These are phyloP conservation scores for Leguminivora glycinivorella DNA, from an alignment of 1,140 invertebrate genomes.

Conservation along the genomic window DNA sequence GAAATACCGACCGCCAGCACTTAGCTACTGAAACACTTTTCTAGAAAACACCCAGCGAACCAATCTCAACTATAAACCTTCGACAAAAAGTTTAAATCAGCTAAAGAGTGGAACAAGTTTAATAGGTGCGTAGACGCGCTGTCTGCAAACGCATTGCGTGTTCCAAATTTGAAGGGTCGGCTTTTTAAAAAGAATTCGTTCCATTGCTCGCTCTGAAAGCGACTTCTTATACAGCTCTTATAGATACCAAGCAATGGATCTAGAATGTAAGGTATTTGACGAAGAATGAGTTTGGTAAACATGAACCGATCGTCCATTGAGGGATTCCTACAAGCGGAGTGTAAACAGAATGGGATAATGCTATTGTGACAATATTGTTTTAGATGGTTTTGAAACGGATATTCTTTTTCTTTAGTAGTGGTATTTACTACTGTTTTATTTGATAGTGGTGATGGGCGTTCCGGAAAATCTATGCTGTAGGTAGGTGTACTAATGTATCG, in stretches of 20 bases:
- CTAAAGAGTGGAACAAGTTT: background rate
- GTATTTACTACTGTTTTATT: background rate
- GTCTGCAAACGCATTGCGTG: background rate
- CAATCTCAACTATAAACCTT: background rate
- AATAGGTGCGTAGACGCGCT: slow-evolving; percentile 2
- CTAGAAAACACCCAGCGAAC: background rate
- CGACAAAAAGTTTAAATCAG: background rate
- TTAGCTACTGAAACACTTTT: slow-evolving; percentile 6
- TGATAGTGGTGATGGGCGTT: background rate
- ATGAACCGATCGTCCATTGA: background rate
- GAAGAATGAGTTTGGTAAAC: background rate
- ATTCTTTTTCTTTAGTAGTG: slow-evolving; percentile 1
- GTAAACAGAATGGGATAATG: slow-evolving; percentile 2
- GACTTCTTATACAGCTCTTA: background rate
- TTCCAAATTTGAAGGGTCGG: background rate
- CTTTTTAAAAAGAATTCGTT: background rate
- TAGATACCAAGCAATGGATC: background rate
- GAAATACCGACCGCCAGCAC: background rate
- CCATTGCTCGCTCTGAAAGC: background rate
- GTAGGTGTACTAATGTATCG: background rate
- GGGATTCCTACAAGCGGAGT: background rate
- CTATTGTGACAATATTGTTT: background rate
- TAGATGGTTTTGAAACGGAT: background rate
- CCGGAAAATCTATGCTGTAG: background rate
- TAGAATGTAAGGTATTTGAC: background rate